Evolutionary conservation across 2,113 vertebrate species (phyloP), one percentile per base, ranked within the genome.

Genomic region (Cacatua alba): DNA sequence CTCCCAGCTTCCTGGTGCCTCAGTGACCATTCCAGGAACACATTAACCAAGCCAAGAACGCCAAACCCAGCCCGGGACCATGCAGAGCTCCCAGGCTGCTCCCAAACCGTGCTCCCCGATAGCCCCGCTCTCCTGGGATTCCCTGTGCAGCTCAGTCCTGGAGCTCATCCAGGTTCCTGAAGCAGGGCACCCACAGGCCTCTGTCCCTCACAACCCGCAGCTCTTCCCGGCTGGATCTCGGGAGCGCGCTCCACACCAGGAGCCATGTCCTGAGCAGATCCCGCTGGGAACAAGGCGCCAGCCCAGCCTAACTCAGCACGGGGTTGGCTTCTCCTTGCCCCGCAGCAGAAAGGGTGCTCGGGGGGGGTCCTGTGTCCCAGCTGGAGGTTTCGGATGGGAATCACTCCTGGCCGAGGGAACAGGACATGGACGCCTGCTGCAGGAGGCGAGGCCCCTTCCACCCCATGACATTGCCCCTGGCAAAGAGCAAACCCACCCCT

Each of bases 1-100:
- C 82, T 83, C 48, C 41, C 68, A 28, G 17, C 44, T 82, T 89
- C 91, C 96, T 69, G 79, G 70, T 80, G 59, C 62, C 82, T 69
- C 49, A 24, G 90, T 53, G 41, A 35, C 62, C 0, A 3, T 60
- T 55, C 75, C 78, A 85, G 87, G n/a, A 44, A 67, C 1, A 24
- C 8, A 33, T 4, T 16, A 63, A 63, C 62, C 65, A 20, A 79
- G 46, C 31, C 35, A 62, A 43, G 87, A 51, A 71, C 4, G 3
- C 39, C 53, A 37, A 59, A 46, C 11, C 5, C 7, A 37, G 39
- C 9, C 60, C 52, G 33, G 46, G 39, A 39, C 15, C 39, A 17
- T 21, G 43, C 23, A 59, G 55, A 41, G 28, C 55, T 92, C 44
- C 67, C 18, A 29, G 23, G 59, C 64, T 51, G 48, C 75, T 46